Evolutionary conservation across 2,113 vertebrate species (phyloP).

Genomic region (Semicossyphus pulcher): DNA sequence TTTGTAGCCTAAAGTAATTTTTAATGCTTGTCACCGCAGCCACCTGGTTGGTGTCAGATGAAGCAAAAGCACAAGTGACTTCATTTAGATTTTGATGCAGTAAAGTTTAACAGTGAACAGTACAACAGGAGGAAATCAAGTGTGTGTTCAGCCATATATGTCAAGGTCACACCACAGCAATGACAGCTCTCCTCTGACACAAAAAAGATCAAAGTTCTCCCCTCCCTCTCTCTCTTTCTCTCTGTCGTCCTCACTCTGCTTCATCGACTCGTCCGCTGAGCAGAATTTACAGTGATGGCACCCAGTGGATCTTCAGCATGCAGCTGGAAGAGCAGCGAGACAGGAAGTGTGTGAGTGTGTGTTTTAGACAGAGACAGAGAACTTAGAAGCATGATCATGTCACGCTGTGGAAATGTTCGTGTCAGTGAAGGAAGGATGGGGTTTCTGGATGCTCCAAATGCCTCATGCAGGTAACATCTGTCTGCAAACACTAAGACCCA

Average conservation of each 20-base stretch:
- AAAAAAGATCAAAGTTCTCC: conserved; percentile 39
- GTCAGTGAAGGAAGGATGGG: conserved; percentile 47
- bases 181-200: conserved; percentile 27
- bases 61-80: too few relatives aligned
- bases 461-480: conserved; percentile 78
- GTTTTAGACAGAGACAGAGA: conserved; percentile 19
- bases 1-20: too few relatives aligned
- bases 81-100: too few relatives aligned
- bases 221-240: conserved; percentile 4
- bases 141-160: too few relatives aligned
- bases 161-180: conserved; percentile 44
- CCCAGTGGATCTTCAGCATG: conserved; percentile 67
- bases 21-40: too few relatives aligned
- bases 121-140: too few relatives aligned
- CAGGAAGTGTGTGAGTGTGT: conserved; percentile 22
- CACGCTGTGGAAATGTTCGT: conserved; percentile 50
- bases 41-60: too few relatives aligned
- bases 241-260: conserved; percentile 48
- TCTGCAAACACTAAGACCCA: conserved; percentile 20
- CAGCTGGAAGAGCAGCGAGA: conserved; percentile 70
- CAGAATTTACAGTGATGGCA: conserved; percentile 71
- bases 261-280: conserved; percentile 64
- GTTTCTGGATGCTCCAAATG: conserved; percentile 60
- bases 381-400: conserved; percentile 28
- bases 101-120: too few relatives aligned